Conservation (phyloP, 2,797 vertebrate genomes). For the Dicrostonyx torquatus region DNA sequence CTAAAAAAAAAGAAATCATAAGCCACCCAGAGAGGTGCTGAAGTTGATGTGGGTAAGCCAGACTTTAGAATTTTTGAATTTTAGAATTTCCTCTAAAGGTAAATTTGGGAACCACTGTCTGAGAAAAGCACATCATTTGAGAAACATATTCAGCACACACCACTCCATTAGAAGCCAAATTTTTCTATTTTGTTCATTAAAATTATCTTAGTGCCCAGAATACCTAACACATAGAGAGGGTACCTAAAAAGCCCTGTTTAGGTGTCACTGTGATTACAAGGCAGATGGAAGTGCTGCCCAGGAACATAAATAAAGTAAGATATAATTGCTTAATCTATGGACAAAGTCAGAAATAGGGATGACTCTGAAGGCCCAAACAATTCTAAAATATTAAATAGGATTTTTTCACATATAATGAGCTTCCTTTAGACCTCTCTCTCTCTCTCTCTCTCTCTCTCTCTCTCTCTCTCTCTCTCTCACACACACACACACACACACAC, state of each 20-base stretch:
- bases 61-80: slow-evolving; percentile 48
- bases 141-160: not conserved
- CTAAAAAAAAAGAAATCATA: not conserved
- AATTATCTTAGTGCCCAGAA: slow-evolving; percentile 17
- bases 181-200: slow-evolving; percentile 45
- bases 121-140: slow-evolving; percentile 20
- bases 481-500: not conserved
- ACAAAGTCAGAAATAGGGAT: not conserved
- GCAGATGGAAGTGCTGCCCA: not conserved
- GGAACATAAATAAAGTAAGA: slow-evolving; percentile 25
- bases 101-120: slow-evolving; percentile 17
- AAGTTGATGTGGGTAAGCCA: slow-evolving; percentile 39
- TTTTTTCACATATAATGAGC: not conserved
- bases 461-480: not conserved
- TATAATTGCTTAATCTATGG: not conserved
- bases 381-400: slow-evolving; percentile 25
- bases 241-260: not conserved
- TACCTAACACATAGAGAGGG: not conserved
- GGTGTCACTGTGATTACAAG: not conserved
- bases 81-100: no score
- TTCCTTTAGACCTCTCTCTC: not conserved
- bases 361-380: not conserved
- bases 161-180: not conserved
- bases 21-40: not conserved
- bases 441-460: not conserved